Conservation (phyloP, 2,888 invertebrate genomes). For the Netelia melanura region DNA sequence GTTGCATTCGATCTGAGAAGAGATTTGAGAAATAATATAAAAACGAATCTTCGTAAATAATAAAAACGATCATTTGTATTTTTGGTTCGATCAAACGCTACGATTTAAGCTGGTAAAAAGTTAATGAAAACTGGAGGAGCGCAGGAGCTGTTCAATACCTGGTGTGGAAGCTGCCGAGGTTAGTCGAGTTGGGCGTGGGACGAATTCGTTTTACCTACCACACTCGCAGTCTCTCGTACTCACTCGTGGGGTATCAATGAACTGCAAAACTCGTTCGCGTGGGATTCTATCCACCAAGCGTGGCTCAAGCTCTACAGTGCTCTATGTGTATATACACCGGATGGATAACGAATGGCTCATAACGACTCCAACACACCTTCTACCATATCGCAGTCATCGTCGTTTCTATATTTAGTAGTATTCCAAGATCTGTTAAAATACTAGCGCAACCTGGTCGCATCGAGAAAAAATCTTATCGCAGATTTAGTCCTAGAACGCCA, state of each 20-base stretch:
- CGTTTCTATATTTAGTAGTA: conserved; percentile 27
- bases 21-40: neutral
- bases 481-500: too few relatives aligned
- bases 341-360: conserved; percentile 53
- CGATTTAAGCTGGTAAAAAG: neutral
- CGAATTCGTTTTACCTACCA: conserved; percentile 69
- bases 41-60: neutral
- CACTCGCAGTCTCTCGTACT: conserved; percentile 43
- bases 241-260: conserved; percentile 77
- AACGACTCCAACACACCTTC: conserved; percentile 30
- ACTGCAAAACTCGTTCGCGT: conserved; percentile 79
- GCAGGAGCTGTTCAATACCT: conserved; percentile 15
- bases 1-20: neutral
- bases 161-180: conserved; percentile 50
- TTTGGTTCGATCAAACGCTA: neutral
- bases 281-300: conserved; percentile 74
- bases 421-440: neutral
- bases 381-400: conserved; percentile 44
- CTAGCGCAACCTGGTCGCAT: neutral
- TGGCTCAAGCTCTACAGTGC: conserved; percentile 24
- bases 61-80: neutral
- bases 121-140: conserved; percentile 20
- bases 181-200: conserved; percentile 74
- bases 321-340: conserved; percentile 1
- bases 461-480: neutral